Base-by-base conservation (phyloP, 2,888 invertebrate genomes). In the Laothoe populi region DNA sequence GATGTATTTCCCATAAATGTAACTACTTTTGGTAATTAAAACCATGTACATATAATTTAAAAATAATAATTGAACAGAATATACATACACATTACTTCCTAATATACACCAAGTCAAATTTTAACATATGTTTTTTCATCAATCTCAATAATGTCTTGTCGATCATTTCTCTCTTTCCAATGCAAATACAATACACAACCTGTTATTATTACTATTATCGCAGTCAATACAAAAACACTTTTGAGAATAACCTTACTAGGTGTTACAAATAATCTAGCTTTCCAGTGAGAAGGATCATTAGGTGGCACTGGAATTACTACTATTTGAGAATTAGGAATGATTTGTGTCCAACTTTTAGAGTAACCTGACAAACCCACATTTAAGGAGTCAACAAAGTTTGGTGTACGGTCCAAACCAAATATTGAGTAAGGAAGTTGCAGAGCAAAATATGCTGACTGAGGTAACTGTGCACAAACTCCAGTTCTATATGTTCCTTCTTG, bases 321-420 rank as follows among this genome's bases (percentile, higher is more conserved):
- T 87, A 99, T 96, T 87, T 99, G 99, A 0, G 99, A 99, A 82
- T 99, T 99, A 0, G 99, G 99, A 81, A 99, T 99, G 60, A 99
- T 96, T 84, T 98, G 98, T 0, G 96, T 95, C 97, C 98, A 99
- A 63, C 95, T 95, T 70, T 95, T 95, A 0, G 93, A 95, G 75
- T 94, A 93, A 63, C 95, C 94, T n/a, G 95, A 95, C 58, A 96
- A 87, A 8, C 98, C 97, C 1, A 98, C 97, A 62, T 95, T 95
- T 40, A 99, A 90, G 11, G 94, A 95, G 79, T 99, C 99, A 0
- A 99, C 97, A 90, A 99, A 99, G 90, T 99, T 99, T 1, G 99
- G 99, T 42, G 98, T 98, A 64, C 98, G 95, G 2, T 99, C 99
- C n/a, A 99, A 93, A 1, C 99, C 99, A 88, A 99, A 99, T 69